Conservation (phyloP, 2,888 invertebrate genomes). For the Leucophenga maculata region DNA sequence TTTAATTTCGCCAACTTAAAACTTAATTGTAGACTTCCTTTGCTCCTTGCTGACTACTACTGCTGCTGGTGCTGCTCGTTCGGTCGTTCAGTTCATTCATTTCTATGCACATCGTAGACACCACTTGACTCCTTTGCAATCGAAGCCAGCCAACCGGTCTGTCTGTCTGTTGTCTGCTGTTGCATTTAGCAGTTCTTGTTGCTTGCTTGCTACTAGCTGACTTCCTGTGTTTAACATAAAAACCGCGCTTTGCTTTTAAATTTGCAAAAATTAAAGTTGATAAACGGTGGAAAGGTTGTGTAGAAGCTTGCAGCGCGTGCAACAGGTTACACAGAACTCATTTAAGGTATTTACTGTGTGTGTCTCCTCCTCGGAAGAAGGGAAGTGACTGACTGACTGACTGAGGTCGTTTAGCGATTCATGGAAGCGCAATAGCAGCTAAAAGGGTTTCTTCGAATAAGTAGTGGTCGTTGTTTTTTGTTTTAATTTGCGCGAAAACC, state of each 20-base stretch:
- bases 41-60: background rate
- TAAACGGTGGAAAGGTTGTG: background rate
- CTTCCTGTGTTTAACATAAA: constrained; percentile 25
- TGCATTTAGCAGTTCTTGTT: background rate
- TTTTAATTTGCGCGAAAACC: constrained; percentile 58
- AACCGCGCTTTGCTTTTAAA: constrained; percentile 49
- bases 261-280: constrained; percentile 61
- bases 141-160: background rate
- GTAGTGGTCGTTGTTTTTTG: constrained; percentile 36
- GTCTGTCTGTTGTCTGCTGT: background rate
- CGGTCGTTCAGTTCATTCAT: background rate
- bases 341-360: constrained; percentile 43
- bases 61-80: background rate
- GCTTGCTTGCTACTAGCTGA: background rate
- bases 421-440: no score
- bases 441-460: background rate
- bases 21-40: constrained; percentile 63
- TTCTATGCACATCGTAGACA: background rate
- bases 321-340: constrained; percentile 58
- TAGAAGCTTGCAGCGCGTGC: constrained; percentile 22
- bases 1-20: constrained; percentile 63
- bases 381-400: constrained; percentile 1
- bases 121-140: background rate
- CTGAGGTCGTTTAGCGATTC: no score
- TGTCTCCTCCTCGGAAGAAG: background rate